A percentile compares a stretch with the other conserved stretches of the same genome.
Conservation (phyloP, 2,797 vertebrate genomes). For the Manis pentadactyla region DNA sequence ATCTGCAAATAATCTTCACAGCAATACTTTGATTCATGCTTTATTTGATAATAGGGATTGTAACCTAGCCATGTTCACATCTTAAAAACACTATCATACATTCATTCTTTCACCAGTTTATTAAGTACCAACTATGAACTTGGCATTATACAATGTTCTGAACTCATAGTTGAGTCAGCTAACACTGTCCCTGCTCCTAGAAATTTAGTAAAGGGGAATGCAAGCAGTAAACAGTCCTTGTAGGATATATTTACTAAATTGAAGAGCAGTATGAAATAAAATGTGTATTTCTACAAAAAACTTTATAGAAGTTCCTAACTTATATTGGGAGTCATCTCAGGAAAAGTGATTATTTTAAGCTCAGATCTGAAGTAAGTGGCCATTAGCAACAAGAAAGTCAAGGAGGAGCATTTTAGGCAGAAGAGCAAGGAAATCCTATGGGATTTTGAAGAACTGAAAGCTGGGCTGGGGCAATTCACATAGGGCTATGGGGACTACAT, state of each 20-base stretch:
- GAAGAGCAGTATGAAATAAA: neutral
- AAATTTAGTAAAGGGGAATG: neutral
- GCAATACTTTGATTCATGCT: neutral
- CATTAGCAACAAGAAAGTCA: neutral
- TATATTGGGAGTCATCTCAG: neutral
- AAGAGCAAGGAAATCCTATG: neutral
- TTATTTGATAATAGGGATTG: neutral
- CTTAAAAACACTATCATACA: neutral
- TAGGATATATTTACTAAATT: neutral
- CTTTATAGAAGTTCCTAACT: neutral
- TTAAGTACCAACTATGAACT: neutral
- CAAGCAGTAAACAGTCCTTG: neutral
- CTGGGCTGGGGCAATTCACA: neutral
- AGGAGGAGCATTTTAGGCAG: neutral
- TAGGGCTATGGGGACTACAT: neutral
- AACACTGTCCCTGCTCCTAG: neutral
- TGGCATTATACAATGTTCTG: neutral
- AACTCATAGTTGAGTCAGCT: neutral
- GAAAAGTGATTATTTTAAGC: neutral
- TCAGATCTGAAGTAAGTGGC: neutral
- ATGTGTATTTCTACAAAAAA: neutral
- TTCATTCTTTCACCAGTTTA: neutral
- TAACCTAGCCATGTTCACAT: neutral
- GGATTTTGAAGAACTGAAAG: neutral
- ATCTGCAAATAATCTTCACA: neutral